Evolutionary conservation across 1,140 invertebrate species (phyloP), one percentile per base, ranked within the genome.

Genomic region (Halictus rubicundus): DNA sequence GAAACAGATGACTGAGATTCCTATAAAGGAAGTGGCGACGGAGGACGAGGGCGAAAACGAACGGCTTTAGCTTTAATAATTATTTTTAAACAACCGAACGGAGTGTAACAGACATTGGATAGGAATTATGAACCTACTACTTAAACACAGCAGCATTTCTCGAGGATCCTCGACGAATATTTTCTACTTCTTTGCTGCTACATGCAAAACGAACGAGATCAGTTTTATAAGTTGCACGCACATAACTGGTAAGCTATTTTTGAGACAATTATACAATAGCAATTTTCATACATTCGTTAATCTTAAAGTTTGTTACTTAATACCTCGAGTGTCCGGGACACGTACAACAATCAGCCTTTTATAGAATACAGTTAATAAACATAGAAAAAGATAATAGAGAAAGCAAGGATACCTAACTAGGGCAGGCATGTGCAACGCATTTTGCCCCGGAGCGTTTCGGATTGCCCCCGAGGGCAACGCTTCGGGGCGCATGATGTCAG

Each of bases 21-120:
- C 52, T 12, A 66, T 27, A 9, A 75, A 79, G 6, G 78, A 76
- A 37, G 61, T 49, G 0, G 59, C 80, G n/a, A 82, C 66, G 4
- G 90, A 90, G 32, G 88, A 90, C 0, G 90, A 92, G 9, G 89
- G 90, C 71, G 90, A 91, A 75, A 91, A 90, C 49, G 88, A 88
- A 69, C 84, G 88, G 75, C 85, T 92, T 2, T 91, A 89, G 85
- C 42, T 12, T 59, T 64, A 52, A 61, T 63, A 69, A 72, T 19
- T n/a, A 81, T 19, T 77, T 77, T 71, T 39, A 46, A 77, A 63
- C 52, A 66, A 2, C 7, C 54, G 10, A 12, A 46, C 2, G 32
- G 12, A 46, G 2, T 14, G 42, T 71, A 77, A 25, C 65, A 27
- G 60, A n/a, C 8, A 32, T 69, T 19, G 32, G 61, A 52, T 73